These are phyloP conservation scores for Orestias chungarensis DNA, from an alignment of 2,797 vertebrate genomes.

Conservation along the genomic window DNA sequence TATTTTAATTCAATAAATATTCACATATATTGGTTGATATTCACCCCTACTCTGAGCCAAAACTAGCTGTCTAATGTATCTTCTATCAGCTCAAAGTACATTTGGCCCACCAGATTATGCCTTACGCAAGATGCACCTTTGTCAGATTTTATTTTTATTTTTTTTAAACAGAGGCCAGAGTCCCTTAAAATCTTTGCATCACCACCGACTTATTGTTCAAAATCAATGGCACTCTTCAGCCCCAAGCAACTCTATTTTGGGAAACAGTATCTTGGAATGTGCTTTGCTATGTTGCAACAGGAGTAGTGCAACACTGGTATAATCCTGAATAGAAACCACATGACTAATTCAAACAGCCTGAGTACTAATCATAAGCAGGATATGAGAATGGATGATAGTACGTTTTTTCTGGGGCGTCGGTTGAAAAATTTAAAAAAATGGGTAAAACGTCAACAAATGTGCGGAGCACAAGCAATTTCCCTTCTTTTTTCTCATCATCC, in stretches of 20 bases:
- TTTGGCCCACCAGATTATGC: conserved; percentile 28
- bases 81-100: conserved; percentile 44
- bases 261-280: not conserved
- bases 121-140: conserved; percentile 20
- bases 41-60: no score
- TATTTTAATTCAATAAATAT: no score
- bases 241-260: conserved; percentile 58
- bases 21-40: no score
- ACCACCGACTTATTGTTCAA: not conserved
- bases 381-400: conserved; percentile 7
- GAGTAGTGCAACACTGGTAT: conserved; percentile 29
- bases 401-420: not conserved
- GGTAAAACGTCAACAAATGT: not conserved
- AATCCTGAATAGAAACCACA: conserved; percentile 20
- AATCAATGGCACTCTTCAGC: conserved; percentile 35
- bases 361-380: conserved; percentile 11
- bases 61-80: conserved; percentile 4
- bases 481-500: not conserved
- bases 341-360: conserved; percentile 26
- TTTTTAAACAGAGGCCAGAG: conserved; percentile 3
- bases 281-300: conserved; percentile 15
- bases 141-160: no score
- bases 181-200: conserved; percentile 7
- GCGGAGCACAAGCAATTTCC: no score
- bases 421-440: not conserved